A percentile compares a stretch with the other conserved stretches of the same genome.
phyloP scores from a whole-genome alignment of 2,113 vertebrate species.

The Engystomops pustulosus region DNA sequence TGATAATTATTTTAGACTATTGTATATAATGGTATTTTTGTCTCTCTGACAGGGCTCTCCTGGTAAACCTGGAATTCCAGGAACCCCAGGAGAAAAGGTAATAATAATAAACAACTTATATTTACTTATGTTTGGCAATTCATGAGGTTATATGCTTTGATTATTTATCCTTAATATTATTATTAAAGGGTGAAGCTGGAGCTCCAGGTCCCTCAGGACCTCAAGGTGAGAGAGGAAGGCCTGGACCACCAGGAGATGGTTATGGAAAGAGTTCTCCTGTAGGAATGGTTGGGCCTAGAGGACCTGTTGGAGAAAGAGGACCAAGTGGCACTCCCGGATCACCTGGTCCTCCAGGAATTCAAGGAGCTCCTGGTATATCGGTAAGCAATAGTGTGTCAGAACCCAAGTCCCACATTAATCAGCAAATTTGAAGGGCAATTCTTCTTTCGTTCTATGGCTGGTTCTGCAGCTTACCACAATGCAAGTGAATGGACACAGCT shows the following conservation, averaged over 20 bases:
- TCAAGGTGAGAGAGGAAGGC: slow-evolving; percentile 85
- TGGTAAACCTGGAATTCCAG: slow-evolving; percentile 80
- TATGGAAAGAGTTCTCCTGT: slow-evolving; percentile 83
- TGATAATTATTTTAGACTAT: neutral
- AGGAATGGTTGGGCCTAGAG: slow-evolving; percentile 81
- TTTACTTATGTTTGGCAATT: neutral
- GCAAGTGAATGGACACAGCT: neutral
- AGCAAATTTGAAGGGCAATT: neutral
- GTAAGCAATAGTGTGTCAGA: slow-evolving; percentile 72
- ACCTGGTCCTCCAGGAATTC: slow-evolving; percentile 75
- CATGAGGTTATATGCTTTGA: neutral
- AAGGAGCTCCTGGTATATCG: slow-evolving; percentile 85
- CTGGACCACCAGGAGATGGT: slow-evolving; percentile 83
- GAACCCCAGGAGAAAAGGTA: slow-evolving; percentile 87
- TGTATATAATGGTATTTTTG: neutral
- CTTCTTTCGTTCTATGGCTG: neutral
- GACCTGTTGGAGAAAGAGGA: slow-evolving; percentile 88
- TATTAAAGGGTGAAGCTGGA: slow-evolving; percentile 84
- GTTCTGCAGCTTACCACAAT: neutral
- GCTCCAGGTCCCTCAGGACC: slow-evolving; percentile 42
- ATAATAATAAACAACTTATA: slow-evolving; percentile 43
- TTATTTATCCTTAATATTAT: neutral
- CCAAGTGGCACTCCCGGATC: slow-evolving; percentile 78
- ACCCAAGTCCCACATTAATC: neutral
- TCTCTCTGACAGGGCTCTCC: slow-evolving; percentile 75